Evolutionary conservation across 1,140 invertebrate species (phyloP).

Genomic region (Saxidomus purpurata): DNA sequence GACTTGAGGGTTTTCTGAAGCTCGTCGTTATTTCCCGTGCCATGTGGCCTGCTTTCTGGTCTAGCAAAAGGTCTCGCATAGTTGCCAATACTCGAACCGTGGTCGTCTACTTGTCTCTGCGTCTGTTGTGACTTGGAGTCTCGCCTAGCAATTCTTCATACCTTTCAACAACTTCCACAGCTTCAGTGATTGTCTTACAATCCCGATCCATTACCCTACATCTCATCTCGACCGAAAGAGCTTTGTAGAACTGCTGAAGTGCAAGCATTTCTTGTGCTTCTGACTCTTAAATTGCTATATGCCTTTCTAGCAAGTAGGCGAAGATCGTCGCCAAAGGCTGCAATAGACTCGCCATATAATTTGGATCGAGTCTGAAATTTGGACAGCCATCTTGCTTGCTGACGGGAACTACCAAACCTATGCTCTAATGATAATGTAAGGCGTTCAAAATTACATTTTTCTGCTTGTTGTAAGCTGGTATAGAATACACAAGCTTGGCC

Average conservation of each 20-base stretch:
- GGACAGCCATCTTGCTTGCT: constrained; percentile 23
- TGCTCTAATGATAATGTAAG: neutral
- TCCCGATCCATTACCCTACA: constrained; percentile 37
- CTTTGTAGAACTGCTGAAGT: constrained; percentile 14
- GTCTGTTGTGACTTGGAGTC: neutral
- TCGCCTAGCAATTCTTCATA: constrained; percentile 22
- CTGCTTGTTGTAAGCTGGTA: neutral
- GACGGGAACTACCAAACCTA: constrained; percentile 21
- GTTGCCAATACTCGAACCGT: neutral
- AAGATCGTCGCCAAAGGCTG: constrained; percentile 2
- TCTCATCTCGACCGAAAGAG: neutral
- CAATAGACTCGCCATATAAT: neutral
- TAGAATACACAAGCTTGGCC: neutral
- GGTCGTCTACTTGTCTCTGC: neutral
- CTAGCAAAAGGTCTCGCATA: neutral
- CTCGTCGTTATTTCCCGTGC: neutral
- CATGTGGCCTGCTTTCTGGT: neutral
- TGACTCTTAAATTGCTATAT: constrained; percentile 2
- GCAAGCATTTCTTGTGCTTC: constrained; percentile 32
- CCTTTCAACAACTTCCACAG: constrained; percentile 36
- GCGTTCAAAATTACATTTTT: neutral
- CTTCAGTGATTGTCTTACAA: constrained; percentile 17
- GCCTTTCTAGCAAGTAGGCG: constrained; percentile 36
- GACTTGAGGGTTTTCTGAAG: neutral
- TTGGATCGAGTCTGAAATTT: constrained; percentile 17